Evolutionary conservation across 2,888 invertebrate species (phyloP).

Genomic region (Rhyacophila evoluta): DNA sequence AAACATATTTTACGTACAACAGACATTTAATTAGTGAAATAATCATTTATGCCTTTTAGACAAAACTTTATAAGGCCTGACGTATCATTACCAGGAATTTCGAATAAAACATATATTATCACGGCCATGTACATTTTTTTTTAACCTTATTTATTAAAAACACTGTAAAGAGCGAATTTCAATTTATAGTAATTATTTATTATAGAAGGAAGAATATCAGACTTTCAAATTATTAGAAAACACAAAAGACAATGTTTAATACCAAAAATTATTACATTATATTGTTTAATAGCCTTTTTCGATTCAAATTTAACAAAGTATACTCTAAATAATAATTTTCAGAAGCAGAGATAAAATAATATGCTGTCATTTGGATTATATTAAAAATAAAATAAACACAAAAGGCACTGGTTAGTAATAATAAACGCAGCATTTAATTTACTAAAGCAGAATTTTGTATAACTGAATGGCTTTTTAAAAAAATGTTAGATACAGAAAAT

Average conservation of each 20-base stretch:
- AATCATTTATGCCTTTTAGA: background rate
- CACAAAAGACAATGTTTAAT: background rate
- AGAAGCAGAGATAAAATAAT: too few relatives aligned
- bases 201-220: constrained; percentile 8
- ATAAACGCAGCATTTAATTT: too few relatives aligned
- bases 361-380: too few relatives aligned
- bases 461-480: too few relatives aligned
- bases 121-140: background rate
- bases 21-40: background rate
- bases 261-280: too few relatives aligned
- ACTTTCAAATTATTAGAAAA: background rate
- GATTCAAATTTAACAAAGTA: too few relatives aligned
- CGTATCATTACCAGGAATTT: background rate
- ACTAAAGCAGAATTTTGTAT: too few relatives aligned
- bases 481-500: too few relatives aligned
- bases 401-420: too few relatives aligned
- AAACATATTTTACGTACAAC: background rate
- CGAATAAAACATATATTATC: constrained; percentile 16
- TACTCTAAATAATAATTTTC: too few relatives aligned
- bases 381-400: too few relatives aligned
- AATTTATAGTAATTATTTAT: background rate
- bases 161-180: background rate
- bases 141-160: background rate
- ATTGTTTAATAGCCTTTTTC: too few relatives aligned
- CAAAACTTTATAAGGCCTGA: background rate